Conservation (phyloP, 2,113 vertebrate species). For the Formicarius rufipectus region DNA sequence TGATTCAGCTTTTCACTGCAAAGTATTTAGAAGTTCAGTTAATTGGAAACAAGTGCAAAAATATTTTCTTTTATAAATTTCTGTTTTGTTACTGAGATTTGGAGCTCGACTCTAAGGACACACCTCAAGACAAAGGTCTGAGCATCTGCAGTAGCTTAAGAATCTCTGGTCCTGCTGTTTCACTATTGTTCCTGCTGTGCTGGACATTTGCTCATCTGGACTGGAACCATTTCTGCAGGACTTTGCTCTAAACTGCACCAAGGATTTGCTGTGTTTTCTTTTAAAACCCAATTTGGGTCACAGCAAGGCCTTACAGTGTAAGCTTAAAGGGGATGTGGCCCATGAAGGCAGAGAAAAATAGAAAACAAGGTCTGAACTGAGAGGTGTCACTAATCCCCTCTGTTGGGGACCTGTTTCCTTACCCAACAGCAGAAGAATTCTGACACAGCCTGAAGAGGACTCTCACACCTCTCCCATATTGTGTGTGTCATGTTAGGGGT, state of each 20-base stretch:
- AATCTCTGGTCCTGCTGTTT: not conserved
- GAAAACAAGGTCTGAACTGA: not conserved
- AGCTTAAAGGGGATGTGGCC: not conserved
- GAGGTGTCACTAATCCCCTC: not conserved
- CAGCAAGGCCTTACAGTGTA: not conserved
- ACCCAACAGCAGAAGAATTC: not conserved
- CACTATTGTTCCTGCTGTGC: rapidly evolving
- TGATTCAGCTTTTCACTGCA: not conserved
- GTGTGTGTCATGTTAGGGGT: rapidly evolving
- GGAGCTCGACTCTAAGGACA: not conserved
- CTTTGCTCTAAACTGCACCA: not conserved
- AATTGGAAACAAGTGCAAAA: not conserved
- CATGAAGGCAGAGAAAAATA: not conserved
- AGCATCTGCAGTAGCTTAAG: not conserved
- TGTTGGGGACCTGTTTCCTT: not conserved
- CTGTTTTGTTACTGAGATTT: not conserved
- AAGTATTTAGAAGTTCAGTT: not conserved
- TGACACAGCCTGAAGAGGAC: not conserved
- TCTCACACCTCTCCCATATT: not conserved
- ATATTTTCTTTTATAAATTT: not conserved
- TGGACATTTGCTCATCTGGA: not conserved
- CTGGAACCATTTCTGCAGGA: not conserved
- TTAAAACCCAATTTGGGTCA: not conserved
- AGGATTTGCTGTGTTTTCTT: not conserved
- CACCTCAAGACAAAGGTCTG: not conserved